Conservation (phyloP, 1,140 invertebrate genomes). For the Drosophila grimshawi region DNA sequence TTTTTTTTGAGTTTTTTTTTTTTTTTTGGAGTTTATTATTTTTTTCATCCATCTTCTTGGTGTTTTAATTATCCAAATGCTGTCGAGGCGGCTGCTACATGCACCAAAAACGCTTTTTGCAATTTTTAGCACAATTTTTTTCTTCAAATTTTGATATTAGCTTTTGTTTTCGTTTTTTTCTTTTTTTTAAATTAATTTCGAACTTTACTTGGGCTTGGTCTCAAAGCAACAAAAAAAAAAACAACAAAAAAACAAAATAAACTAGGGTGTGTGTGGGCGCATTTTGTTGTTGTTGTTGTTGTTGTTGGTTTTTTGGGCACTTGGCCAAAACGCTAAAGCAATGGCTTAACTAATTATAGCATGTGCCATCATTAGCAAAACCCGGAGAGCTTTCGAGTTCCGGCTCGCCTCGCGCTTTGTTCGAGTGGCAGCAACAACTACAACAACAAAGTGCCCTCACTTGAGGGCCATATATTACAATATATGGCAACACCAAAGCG, state of each 20-base stretch:
- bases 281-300: not conserved
- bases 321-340: constrained; percentile 47
- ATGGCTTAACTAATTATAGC: constrained; percentile 73
- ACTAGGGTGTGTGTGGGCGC: constrained; percentile 1
- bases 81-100: constrained; percentile 50
- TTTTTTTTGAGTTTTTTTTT: constrained; percentile 25
- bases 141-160: constrained; percentile 15
- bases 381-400: constrained; percentile 56
- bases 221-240: not conserved
- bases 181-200: constrained; percentile 31
- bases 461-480: constrained; percentile 60
- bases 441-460: constrained; percentile 64
- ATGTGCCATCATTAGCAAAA: constrained; percentile 57
- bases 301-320: constrained; percentile 39
- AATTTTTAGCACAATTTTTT: constrained; percentile 52
- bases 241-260: not conserved
- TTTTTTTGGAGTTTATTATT: constrained; percentile 8
- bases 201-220: constrained; percentile 1
- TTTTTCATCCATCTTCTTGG: constrained; percentile 15
- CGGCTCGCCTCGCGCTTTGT: constrained; percentile 62
- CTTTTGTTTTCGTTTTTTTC: constrained; percentile 16
- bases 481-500: not conserved
- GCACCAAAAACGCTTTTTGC: constrained; percentile 56
- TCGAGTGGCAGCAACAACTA: constrained; percentile 41
- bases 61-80: constrained; percentile 73